Evolutionary conservation across 2,797 vertebrate genomes (phyloP).

Genomic region (Premnoplex brunnescens): DNA sequence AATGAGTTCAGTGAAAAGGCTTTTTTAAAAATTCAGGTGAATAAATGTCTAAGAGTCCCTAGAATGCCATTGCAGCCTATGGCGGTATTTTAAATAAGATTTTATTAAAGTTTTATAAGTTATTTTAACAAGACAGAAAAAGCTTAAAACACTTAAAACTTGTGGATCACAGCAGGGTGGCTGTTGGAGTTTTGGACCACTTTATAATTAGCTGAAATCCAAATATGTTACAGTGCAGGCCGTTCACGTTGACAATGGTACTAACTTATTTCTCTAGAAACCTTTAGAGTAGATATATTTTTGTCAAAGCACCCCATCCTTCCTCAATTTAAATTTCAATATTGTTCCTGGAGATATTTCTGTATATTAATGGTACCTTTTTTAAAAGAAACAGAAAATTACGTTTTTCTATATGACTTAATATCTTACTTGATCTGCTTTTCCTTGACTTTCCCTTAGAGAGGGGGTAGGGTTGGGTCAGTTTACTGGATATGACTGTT

Average conservation of each 20-base stretch:
- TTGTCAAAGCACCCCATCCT: constrained; percentile 76
- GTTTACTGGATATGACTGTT: constrained; percentile 92
- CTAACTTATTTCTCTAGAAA: constrained; percentile 77
- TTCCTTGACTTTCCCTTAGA: constrained; percentile 83
- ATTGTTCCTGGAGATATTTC: constrained; percentile 81
- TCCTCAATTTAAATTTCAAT: constrained; percentile 78
- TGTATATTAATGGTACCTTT: constrained; percentile 84
- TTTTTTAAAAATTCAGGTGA: constrained; percentile 62
- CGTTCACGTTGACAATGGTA: constrained; percentile 81
- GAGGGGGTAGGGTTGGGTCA: constrained; percentile 79
- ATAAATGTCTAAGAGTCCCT: constrained; percentile 60
- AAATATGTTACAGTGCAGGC: constrained; percentile 77
- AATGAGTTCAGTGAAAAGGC: constrained; percentile 62
- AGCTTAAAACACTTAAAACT: constrained; percentile 63
- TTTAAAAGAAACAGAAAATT: constrained; percentile 79
- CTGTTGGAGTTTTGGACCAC: constrained; percentile 78
- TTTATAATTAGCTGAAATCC: constrained; percentile 81
- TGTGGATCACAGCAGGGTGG: constrained; percentile 70
- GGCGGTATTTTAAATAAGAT: constrained; percentile 73
- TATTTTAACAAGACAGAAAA: constrained; percentile 68
- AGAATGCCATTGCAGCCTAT: constrained; percentile 53
- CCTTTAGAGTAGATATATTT: constrained; percentile 81
- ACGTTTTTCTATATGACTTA: constrained; percentile 82
- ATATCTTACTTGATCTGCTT: constrained; percentile 82
- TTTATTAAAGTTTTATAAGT: constrained; percentile 80